phyloP scores from a whole-genome alignment of 1,140 invertebrate species.

The Drosophila virilis region DNA sequence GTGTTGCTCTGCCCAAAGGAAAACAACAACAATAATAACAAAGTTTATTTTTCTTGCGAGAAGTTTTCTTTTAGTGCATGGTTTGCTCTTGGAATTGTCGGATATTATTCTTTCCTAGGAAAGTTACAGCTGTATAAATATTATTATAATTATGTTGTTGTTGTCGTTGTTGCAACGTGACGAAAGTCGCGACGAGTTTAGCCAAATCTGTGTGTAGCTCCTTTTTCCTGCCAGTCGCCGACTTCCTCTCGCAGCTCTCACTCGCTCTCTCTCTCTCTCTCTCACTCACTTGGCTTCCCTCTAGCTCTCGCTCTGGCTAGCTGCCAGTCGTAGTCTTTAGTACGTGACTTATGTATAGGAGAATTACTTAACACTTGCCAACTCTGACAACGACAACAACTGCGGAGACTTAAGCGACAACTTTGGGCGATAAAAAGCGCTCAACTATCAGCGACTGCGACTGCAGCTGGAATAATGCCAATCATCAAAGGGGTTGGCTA shows the following conservation, averaged over 20 bases:
- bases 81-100: neutral
- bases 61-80: neutral
- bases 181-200: conserved; percentile 4
- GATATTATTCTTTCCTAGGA: neutral
- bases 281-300: neutral
- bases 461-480: conserved; percentile 57
- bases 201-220: conserved; percentile 28
- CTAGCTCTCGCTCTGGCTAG: conserved; percentile 20
- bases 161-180: conserved; percentile 21
- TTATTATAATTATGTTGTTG: conserved; percentile 6
- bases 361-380: conserved; percentile 73
- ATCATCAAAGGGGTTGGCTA: conserved; percentile 13
- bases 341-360: conserved; percentile 74
- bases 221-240: conserved; percentile 8
- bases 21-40: neutral
- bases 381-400: conserved; percentile 23
- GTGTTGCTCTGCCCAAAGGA: neutral
- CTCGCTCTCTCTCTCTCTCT: neutral
- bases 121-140: conserved; percentile 33
- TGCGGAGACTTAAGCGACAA: conserved; percentile 43
- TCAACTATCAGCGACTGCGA: conserved; percentile 48
- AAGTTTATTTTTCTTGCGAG: neutral
- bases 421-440: conserved; percentile 48
- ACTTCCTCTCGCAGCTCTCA: conserved; percentile 8
- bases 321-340: conserved; percentile 45